These are phyloP conservation scores for Anthoscopus minutus DNA, from an alignment of 2,113 vertebrate species.

Conservation along the genomic window DNA sequence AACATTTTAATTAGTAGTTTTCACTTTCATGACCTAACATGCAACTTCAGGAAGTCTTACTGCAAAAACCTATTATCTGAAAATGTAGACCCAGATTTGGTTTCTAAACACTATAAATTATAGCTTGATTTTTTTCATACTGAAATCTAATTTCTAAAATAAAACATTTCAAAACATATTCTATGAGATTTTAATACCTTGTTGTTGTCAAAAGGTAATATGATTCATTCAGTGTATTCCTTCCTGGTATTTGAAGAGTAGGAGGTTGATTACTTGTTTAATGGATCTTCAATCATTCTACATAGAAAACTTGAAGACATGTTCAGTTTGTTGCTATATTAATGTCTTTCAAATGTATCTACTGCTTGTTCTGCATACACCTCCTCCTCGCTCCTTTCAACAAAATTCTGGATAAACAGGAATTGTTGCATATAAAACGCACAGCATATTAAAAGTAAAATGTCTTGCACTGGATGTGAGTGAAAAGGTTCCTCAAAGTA, in stretches of 20 bases:
- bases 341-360: background rate
- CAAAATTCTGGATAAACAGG: background rate
- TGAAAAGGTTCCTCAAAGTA: background rate
- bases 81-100: background rate
- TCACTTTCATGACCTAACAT: background rate
- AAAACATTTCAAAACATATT: background rate
- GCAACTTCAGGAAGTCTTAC: background rate
- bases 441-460: background rate
- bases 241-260: background rate
- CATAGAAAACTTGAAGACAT: background rate
- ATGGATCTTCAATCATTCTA: background rate
- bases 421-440: background rate
- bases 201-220: background rate
- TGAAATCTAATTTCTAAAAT: background rate
- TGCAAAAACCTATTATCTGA: background rate
- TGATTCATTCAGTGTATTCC: background rate
- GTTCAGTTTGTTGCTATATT: background rate
- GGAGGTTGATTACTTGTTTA: background rate
- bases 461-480: background rate
- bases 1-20: background rate
- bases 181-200: background rate
- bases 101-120: background rate
- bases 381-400: background rate
- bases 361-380: background rate
- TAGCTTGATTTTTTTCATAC: background rate